Percentiles rank a stretch among this genome's conserved stretches.
phyloP scores from a whole-genome alignment of 2,888 invertebrate species.

The Dolichopus griseipennis region DNA sequence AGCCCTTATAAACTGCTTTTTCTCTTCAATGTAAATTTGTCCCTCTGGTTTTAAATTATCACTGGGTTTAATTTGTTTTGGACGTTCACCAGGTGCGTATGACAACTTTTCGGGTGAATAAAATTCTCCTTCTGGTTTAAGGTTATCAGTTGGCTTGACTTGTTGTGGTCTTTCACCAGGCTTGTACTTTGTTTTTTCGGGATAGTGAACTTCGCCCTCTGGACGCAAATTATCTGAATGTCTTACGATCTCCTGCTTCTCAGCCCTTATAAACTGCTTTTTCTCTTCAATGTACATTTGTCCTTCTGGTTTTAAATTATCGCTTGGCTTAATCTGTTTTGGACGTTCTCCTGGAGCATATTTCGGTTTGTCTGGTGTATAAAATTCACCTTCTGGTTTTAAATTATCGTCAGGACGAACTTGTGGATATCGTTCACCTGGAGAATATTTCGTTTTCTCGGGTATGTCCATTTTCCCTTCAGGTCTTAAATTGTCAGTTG shows the following conservation, averaged over 20 bases:
- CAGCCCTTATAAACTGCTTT: conserved; percentile 30
- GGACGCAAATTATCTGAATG: conserved; percentile 49
- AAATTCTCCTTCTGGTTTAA: conserved; percentile 36
- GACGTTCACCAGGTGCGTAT: conserved; percentile 46
- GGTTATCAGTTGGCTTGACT: conserved; percentile 33
- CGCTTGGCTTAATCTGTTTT: conserved; percentile 44
- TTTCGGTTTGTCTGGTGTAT: conserved; percentile 36
- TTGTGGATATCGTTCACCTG: conserved; percentile 45
- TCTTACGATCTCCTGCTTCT: conserved; percentile 41
- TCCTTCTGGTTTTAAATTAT: conserved; percentile 48
- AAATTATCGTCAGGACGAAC: conserved; percentile 54
- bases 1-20: conserved; percentile 23
- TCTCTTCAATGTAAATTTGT: conserved; percentile 39
- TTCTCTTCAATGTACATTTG: no score
- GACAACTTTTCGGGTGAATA: conserved; percentile 42
- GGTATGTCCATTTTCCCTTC: conserved; percentile 44
- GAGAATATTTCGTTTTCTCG: conserved; percentile 38
- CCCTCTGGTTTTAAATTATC: conserved; percentile 53
- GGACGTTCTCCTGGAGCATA: conserved; percentile 41
- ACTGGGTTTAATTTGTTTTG: conserved; percentile 45
- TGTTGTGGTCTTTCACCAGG: conserved; percentile 35
- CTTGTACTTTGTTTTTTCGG: conserved; percentile 38
- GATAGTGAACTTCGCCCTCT: conserved; percentile 48
- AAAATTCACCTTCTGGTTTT: conserved; percentile 39
- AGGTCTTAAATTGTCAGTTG: conserved; percentile 53